Evolutionary conservation across 2,888 invertebrate species (phyloP).

Genomic region (Lamellibrachia satsuma): DNA sequence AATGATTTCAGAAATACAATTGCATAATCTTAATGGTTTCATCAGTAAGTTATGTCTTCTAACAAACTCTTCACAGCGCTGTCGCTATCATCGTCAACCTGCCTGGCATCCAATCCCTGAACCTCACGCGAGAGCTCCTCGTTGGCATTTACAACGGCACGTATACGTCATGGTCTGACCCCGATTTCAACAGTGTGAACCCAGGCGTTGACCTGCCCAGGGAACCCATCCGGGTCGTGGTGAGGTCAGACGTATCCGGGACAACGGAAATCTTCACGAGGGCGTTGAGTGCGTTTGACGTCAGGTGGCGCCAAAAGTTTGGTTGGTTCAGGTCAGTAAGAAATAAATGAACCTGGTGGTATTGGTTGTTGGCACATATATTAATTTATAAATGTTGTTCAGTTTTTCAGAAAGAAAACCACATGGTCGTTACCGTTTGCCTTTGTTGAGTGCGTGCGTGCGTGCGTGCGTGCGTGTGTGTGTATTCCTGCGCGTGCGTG

Average conservation of each 20-base stretch:
- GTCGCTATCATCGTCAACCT: slow-evolving; percentile 55
- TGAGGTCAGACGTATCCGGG: slow-evolving; percentile 57
- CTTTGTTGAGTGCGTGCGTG: too few relatives aligned
- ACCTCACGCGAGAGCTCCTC: slow-evolving; percentile 48
- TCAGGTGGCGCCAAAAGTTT: slow-evolving; percentile 47
- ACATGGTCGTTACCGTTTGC: too few relatives aligned
- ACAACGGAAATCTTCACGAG: slow-evolving; percentile 56
- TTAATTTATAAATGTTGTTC: too few relatives aligned
- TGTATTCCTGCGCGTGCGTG: too few relatives aligned
- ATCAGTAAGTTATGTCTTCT: too few relatives aligned
- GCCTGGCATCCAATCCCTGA: slow-evolving; percentile 44
- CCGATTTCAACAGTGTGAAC: slow-evolving; percentile 45
- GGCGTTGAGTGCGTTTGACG: slow-evolving; percentile 50
- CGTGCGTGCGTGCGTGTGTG: too few relatives aligned
- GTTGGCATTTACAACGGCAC: slow-evolving; percentile 60
- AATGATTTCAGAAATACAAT: too few relatives aligned
- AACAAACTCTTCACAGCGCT: slow-evolving; percentile 45
- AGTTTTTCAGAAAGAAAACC: too few relatives aligned
- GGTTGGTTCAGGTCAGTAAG: slow-evolving; percentile 47
- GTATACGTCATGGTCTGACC: slow-evolving; percentile 52
- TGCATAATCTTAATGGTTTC: too few relatives aligned
- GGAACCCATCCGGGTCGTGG: slow-evolving; percentile 51
- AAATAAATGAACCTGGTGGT: too few relatives aligned
- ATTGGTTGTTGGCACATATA: too few relatives aligned
- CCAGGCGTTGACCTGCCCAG: slow-evolving; percentile 45